A percentile compares a stretch with the other conserved stretches of the same genome.
Conservation (phyloP, 1,140 invertebrate species). For the Pachypsylla venusta region DNA sequence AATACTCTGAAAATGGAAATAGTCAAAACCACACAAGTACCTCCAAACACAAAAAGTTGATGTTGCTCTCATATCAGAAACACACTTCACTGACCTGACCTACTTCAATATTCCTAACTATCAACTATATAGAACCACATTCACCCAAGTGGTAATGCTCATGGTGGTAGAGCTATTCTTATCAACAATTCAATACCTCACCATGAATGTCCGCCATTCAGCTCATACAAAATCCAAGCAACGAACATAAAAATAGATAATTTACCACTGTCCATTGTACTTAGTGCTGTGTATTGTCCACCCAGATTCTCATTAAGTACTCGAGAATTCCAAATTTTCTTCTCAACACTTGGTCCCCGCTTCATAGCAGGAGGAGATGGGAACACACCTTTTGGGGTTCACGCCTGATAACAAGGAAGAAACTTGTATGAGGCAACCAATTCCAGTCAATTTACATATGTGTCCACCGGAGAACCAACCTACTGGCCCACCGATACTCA, state of each 20-base stretch:
- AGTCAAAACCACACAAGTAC: constrained; percentile 12
- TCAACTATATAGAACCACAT: background rate
- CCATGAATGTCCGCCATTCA: background rate
- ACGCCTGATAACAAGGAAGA: constrained; percentile 25
- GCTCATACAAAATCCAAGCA: constrained; percentile 6
- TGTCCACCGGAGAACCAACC: constrained; percentile 29
- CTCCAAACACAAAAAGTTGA: constrained; percentile 20
- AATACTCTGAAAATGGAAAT: background rate
- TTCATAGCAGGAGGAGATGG: constrained; percentile 24
- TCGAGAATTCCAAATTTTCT: constrained; percentile 25
- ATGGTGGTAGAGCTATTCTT: constrained; percentile 6
- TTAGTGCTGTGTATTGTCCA: constrained; percentile 11
- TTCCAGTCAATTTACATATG: constrained; percentile 19
- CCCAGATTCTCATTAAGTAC: constrained; percentile 23
- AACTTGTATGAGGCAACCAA: constrained; percentile 24
- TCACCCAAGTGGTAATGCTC: background rate
- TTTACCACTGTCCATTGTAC: background rate
- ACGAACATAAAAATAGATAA: constrained; percentile 7
- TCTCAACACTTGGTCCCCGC: constrained; percentile 25
- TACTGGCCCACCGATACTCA: constrained; percentile 28
- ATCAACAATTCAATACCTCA: background rate
- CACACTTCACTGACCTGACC: constrained; percentile 18
- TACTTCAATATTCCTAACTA: constrained; percentile 17
- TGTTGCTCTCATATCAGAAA: constrained; percentile 19
- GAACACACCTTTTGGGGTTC: constrained; percentile 19